Percentiles rank a stretch among this genome's conserved stretches.
Conservation (phyloP, 2,113 vertebrate species). For the Shinisaurus crocodilurus region DNA sequence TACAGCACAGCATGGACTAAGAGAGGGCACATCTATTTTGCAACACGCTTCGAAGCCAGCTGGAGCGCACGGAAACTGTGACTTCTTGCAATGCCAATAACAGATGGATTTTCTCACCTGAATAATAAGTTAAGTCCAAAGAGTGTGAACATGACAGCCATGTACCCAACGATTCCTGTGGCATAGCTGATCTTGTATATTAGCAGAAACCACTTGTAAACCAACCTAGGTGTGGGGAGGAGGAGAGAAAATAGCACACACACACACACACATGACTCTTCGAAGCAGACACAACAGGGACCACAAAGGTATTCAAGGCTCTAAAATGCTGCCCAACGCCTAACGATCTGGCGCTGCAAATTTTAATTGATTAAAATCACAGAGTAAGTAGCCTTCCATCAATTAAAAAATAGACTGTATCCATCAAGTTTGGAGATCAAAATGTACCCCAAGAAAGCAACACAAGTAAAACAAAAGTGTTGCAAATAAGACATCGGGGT, state of each 20-base stretch:
- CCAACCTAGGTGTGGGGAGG: slow-evolving; percentile 80
- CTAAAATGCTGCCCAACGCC: background rate
- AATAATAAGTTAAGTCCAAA: slow-evolving; percentile 97
- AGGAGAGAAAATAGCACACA: no score
- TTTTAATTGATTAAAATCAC: background rate
- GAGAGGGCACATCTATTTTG: background rate
- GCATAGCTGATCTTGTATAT: slow-evolving; percentile 99
- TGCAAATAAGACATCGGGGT: no score
- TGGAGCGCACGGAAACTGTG: no score
- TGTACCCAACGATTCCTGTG: slow-evolving; percentile 94
- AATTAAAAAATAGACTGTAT: background rate
- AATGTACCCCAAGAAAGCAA: background rate
- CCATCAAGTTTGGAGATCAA: background rate
- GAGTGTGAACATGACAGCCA: slow-evolving; percentile 97
- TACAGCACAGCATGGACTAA: background rate
- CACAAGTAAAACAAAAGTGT: background rate
- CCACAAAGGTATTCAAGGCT: rapidly evolving
- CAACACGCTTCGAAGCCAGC: background rate
- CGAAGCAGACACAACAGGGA: background rate
- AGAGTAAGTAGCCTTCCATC: background rate
- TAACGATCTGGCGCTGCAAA: background rate
- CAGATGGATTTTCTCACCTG: slow-evolving; percentile 82
- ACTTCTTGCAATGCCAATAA: rapidly evolving
- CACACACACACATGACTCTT: background rate
- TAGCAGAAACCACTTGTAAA: slow-evolving; percentile 98